These are phyloP conservation scores for Nothoprocta pentlandii DNA, from an alignment of 2,113 vertebrate species.

Conservation along the genomic window DNA sequence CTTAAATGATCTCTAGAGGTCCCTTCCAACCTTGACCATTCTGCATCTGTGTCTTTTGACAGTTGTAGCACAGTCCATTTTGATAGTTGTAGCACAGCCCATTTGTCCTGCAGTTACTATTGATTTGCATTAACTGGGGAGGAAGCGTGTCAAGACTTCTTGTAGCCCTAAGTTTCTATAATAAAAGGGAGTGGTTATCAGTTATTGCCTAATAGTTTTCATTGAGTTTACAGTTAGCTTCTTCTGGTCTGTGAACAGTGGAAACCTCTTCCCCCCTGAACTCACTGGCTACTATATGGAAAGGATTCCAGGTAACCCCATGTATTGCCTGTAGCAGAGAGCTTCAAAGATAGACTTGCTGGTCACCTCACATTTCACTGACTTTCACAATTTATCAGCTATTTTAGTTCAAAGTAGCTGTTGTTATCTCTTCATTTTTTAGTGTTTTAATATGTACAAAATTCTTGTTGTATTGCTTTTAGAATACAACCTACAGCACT, in stretches of 20 bases:
- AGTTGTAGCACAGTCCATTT: not conserved
- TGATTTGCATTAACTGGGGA: not conserved
- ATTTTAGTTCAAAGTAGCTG: not conserved
- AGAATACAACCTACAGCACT: not conserved
- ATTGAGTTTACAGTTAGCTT: not conserved
- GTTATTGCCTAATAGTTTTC: not conserved
- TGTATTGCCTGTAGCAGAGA: not conserved
- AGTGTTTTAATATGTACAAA: not conserved
- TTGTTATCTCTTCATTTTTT: not conserved
- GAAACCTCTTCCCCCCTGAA: not conserved
- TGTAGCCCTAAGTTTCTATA: not conserved
- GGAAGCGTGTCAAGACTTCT: not conserved
- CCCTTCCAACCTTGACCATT: too few relatives aligned
- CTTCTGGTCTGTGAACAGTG: not conserved
- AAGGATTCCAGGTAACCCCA: not conserved
- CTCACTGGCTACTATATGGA: rapidly evolving
- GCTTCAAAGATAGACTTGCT: not conserved
- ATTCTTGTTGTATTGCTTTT: not conserved
- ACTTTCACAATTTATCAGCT: not conserved
- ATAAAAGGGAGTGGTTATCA: not conserved
- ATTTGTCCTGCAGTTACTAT: not conserved
- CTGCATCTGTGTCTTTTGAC: not conserved
- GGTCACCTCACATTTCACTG: not conserved
- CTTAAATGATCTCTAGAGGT: too few relatives aligned
- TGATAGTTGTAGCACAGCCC: not conserved